Base-by-base conservation (phyloP, 2,113 vertebrate species). In the Todiramphus saurophagus region DNA sequence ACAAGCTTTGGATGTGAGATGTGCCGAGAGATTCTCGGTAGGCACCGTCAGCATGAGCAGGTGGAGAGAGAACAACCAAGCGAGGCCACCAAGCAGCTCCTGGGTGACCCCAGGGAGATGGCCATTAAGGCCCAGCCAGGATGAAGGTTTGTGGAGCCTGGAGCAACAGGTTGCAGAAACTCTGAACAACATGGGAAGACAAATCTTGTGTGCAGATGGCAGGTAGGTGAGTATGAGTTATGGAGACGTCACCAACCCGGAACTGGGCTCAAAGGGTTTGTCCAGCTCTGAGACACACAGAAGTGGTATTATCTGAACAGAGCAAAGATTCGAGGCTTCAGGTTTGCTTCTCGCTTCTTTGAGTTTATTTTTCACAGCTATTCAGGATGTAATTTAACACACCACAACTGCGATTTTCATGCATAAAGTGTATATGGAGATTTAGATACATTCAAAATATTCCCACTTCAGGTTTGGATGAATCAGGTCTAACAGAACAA, bases 401-500 rank as follows among this genome's bases (percentile, higher is more conserved):
- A 31, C 2, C 39, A 23, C 75, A 58, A 13, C 21, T 4, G 87
- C 37, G 37, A 91, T 96, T 73, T 79, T 82, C 62, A 84, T 93
- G 91, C 93, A 62, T 3, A 6, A 41, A 50, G 63, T 19, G 44
- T 5, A 44, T 13, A 4, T 50, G 63, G 87, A 80, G 82, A n/a
- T 56, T 44, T 1, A 83, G 93, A 76, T n/a, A 58, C 63, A 5
- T 59, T 72, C 27, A 17, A 51, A 83, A 75, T 48, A 77, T 51
- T 94, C 76, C 88, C 93, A 86, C 92, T 96, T 86, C 75, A 93
- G 79, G 41, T 43, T 10, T 74, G 76, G 75, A 83, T 79, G 90
- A 62, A 67, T 67, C 77, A 73, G 74, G 84, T 44, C 69, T 60
- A 84, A 50, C 19, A 35, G 93, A 78, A 92, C 93, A 94, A 96